Base-by-base conservation (phyloP, 2,888 invertebrate genomes). In the Agrypnus murinus region DNA sequence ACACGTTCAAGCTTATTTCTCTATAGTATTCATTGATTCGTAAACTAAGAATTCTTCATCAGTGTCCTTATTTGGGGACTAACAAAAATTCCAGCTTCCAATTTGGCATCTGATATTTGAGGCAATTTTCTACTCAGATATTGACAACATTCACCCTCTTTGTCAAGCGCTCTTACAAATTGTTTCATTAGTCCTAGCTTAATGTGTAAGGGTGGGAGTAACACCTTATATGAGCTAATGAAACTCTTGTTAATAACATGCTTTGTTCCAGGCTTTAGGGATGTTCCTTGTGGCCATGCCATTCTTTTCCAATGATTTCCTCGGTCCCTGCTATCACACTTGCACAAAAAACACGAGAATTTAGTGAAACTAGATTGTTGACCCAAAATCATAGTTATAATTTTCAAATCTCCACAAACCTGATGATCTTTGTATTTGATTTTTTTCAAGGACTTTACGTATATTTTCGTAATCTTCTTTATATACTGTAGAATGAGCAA, bases 381-480 rank as follows among this genome's bases (percentile, higher is more conserved):
- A 8, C 48, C 15, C 9, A 48, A 48, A 14, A 48, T 14, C n/a
- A 9, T 14, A 6, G 2, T 14, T 4, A 12, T 2, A 48, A 14
- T 48, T 48, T 48, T n/a, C n/a, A n/a, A n/a, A n/a, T n/a, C n/a
- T n/a, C n/a, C n/a, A n/a, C n/a, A n/a, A n/a, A n/a, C n/a, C 15
- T 48, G 48, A 48, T 48, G 48, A 9, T 48, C 15, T 14, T 9
- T 2, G 15, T 15, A 48, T 17, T 14, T 45, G 6, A 34, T n/a
- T 34, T 34, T 34, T 34, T 8, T 34, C 34, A 6, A 45, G 6
- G 8, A 45, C 14, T 8, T 10, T 48, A 14, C 15, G 48, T 14
- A 48, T 14, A 4, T 48, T 8, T 48, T 48, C 48, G 9, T 48
- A 48, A 4, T 14, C 3, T 17, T 48, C 48, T 48, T 48, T 48